These are phyloP conservation scores for Thomomys bottae DNA, from an alignment of 2,113 vertebrate genomes.

Conservation along the genomic window DNA sequence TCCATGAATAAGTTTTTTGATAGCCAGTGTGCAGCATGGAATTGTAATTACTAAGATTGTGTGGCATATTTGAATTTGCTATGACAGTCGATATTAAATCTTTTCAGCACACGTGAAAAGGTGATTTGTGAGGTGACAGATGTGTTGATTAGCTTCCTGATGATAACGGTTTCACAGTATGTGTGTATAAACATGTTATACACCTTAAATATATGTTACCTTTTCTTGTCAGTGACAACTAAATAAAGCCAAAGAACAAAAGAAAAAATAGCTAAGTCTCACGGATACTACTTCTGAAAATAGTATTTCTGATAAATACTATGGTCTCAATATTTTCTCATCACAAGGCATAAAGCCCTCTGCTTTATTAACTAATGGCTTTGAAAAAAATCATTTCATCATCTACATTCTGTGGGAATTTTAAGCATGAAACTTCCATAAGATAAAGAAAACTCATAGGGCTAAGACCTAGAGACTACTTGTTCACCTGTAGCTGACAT, in stretches of 20 bases:
- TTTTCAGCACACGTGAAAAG: not conserved
- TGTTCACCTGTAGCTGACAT: not conserved
- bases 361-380: not conserved
- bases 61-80: not conserved
- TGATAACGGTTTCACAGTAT: not conserved
- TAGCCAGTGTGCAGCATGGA: not conserved
- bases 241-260: not conserved
- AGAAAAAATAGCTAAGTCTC: constrained; percentile 7
- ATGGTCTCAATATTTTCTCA: not conserved
- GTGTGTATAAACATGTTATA: not conserved
- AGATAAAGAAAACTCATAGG: not conserved
- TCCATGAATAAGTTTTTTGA: not conserved
- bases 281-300: not conserved
- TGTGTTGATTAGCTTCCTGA: not conserved
- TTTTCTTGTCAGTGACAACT: not conserved
- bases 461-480: not conserved
- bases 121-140: not conserved
- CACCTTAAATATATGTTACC: not conserved
- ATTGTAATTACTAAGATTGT: not conserved
- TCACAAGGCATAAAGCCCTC: not conserved
- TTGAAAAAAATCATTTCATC: not conserved
- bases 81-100: not conserved
- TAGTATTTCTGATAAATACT: not conserved
- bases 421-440: constrained; percentile 26
- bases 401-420: not conserved